Evolutionary conservation across 2,888 invertebrate species (phyloP).

Genomic region (Steinernema carpocapsae): DNA sequence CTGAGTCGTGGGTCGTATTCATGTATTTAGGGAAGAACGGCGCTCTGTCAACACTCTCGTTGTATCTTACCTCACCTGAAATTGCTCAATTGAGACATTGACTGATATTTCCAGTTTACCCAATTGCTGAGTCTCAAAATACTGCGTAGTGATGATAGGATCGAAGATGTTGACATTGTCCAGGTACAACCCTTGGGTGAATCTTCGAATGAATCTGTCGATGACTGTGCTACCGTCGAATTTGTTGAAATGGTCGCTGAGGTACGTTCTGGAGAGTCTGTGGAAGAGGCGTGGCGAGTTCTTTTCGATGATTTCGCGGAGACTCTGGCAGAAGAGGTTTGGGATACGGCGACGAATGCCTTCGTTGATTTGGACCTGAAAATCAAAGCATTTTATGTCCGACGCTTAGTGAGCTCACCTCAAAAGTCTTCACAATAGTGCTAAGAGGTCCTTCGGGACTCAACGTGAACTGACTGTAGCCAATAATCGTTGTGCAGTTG

Average conservation of each 20-base stretch:
- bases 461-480: conserved; percentile 59
- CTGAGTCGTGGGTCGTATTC: conserved; percentile 47
- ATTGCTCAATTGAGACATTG: not conserved
- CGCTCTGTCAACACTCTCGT: conserved; percentile 46
- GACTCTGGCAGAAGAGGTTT: conserved; percentile 59
- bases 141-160: conserved; percentile 63
- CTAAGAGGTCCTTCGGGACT: conserved; percentile 63
- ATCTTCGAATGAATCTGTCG: conserved; percentile 60
- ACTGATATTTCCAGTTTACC: conserved; percentile 44
- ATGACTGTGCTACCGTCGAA: conserved; percentile 48
- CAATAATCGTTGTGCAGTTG: conserved; percentile 64
- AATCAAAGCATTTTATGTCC: conserved; percentile 19
- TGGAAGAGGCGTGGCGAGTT: conserved; percentile 62
- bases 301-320: conserved; percentile 62
- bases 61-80: conserved; percentile 62
- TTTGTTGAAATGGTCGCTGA: conserved; percentile 57
- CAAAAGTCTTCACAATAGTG: conserved; percentile 63
- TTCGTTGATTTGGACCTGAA: conserved; percentile 63
- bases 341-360: conserved; percentile 62
- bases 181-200: conserved; percentile 60
- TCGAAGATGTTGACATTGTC: conserved; percentile 62
- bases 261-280: conserved; percentile 51
- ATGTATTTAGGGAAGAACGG: conserved; percentile 64
- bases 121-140: conserved; percentile 64
- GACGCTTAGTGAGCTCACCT: conserved; percentile 45